Evolutionary conservation across 2,797 vertebrate species (phyloP).

Genomic region (Eutrigla gurnardus): DNA sequence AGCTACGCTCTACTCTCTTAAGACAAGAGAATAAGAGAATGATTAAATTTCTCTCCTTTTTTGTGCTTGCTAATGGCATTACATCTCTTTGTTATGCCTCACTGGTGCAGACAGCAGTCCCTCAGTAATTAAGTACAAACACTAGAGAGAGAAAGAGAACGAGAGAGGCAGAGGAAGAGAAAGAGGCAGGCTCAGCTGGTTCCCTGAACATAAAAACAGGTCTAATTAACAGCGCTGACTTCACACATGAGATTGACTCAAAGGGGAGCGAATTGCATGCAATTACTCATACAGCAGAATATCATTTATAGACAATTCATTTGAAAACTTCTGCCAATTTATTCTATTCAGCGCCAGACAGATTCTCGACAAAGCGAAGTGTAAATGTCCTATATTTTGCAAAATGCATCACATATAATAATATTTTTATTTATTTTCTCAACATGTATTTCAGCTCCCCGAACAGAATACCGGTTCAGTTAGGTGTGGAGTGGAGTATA

Average conservation of each 20-base stretch:
- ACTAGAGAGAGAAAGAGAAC: constrained; percentile 72
- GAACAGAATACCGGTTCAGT: constrained; percentile 8
- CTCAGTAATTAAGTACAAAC: constrained; percentile 85
- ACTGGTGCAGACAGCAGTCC: constrained; percentile 80
- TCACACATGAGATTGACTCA: constrained; percentile 85
- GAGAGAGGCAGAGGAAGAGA: constrained; percentile 62
- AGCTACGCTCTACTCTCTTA: constrained; percentile 53
- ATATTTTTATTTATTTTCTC: constrained; percentile 19
- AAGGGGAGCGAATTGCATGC: constrained; percentile 82
- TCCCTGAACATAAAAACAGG: constrained; percentile 83
- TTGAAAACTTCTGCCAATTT: constrained; percentile 69
- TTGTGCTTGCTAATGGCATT: constrained; percentile 78
- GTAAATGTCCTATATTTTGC: constrained; percentile 33
- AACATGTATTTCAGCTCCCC: neutral
- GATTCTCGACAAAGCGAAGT: constrained; percentile 37
- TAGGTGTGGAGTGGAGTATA: neutral
- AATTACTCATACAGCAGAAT: constrained; percentile 81
- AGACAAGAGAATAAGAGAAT: constrained; percentile 68
- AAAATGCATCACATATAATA: constrained; percentile 28
- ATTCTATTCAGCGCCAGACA: constrained; percentile 49
- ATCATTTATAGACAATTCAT: constrained; percentile 80
- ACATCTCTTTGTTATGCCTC: constrained; percentile 83
- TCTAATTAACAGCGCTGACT: constrained; percentile 85
- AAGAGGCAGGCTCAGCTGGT: constrained; percentile 81
- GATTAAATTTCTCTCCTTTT: constrained; percentile 64